phyloP scores from a whole-genome alignment of 2,797 vertebrate genomes.

The Siniperca obscura region DNA sequence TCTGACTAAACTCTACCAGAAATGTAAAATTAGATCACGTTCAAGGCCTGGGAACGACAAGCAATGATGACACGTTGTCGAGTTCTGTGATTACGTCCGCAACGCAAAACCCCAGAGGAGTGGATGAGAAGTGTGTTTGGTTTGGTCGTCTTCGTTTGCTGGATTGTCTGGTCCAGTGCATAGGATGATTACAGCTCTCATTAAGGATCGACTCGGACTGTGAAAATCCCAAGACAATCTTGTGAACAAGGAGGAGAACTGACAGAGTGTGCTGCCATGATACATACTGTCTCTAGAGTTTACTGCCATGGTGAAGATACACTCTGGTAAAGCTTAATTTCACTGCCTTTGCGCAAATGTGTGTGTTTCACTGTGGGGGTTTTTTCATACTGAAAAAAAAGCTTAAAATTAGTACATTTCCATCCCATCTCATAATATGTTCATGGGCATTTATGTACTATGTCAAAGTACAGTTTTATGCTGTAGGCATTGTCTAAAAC shows the following conservation, averaged over 20 bases:
- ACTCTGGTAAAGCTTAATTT: slow-evolving; percentile 44
- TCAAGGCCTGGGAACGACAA: slow-evolving; percentile 63
- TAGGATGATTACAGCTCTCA: slow-evolving; percentile 77
- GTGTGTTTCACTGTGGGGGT: not conserved
- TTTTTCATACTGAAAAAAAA: not conserved
- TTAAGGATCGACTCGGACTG: slow-evolving; percentile 67
- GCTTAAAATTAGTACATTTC: not conserved
- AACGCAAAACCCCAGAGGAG: slow-evolving; percentile 56
- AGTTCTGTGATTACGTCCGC: slow-evolving; percentile 66
- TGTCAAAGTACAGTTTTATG: not conserved
- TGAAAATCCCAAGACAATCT: slow-evolving; percentile 65
- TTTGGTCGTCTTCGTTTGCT: slow-evolving; percentile 64
- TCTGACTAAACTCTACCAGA: slow-evolving; percentile 33
- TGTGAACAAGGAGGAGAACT: slow-evolving; percentile 59
- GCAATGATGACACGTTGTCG: slow-evolving; percentile 42
- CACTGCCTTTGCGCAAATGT: slow-evolving; percentile 6
- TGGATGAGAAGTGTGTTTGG: slow-evolving; percentile 52
- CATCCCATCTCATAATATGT: too few relatives aligned
- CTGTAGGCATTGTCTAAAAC: not conserved
- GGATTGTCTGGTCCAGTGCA: slow-evolving; percentile 74
- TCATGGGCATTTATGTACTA: not conserved
- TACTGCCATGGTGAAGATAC: slow-evolving; percentile 33
- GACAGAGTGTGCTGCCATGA: slow-evolving; percentile 57
- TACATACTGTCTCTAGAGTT: slow-evolving; percentile 55
- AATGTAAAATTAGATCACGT: slow-evolving; percentile 60